Conservation (phyloP, 2,888 invertebrate species). For the Calephelis perditalis region DNA sequence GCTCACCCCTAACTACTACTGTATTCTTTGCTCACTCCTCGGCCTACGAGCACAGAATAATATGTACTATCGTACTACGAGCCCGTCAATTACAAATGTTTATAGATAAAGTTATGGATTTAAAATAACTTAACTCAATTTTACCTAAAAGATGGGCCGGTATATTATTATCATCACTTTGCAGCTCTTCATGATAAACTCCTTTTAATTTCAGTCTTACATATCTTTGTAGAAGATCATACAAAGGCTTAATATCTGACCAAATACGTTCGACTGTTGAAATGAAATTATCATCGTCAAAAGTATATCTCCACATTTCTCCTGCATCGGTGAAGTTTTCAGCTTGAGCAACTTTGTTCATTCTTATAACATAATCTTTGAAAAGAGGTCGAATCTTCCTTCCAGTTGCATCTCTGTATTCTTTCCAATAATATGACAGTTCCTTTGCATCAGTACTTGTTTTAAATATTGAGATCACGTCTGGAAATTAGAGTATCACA, state of each 20-base stretch:
- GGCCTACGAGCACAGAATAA: no score
- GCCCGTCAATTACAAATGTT: no score
- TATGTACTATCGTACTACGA: no score
- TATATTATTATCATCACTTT: slow-evolving; percentile 69
- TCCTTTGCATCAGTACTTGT: slow-evolving; percentile 78
- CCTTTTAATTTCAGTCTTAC: slow-evolving; percentile 75
- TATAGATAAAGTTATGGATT: no score
- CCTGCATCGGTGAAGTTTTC: slow-evolving; percentile 73
- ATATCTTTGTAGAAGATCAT: slow-evolving; percentile 80
- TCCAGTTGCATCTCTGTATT: slow-evolving; percentile 81
- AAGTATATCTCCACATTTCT: slow-evolving; percentile 66
- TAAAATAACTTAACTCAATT: no score
- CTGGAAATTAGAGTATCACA: slow-evolving; percentile 37
- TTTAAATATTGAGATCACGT: slow-evolving; percentile 60
- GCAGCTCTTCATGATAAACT: slow-evolving; percentile 65
- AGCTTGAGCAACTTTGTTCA: slow-evolving; percentile 78
- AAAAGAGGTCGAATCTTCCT: slow-evolving; percentile 78
- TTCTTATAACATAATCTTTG: slow-evolving; percentile 78
- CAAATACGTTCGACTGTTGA: slow-evolving; percentile 70
- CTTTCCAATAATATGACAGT: slow-evolving; percentile 80
- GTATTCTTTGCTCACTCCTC: no score
- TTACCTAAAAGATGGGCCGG: slow-evolving; percentile 84
- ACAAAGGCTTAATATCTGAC: slow-evolving; percentile 81
- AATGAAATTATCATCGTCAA: slow-evolving; percentile 60
- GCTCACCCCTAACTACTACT: no score